phyloP scores from a whole-genome alignment of 2,888 invertebrate genomes.

The Stegophylla sp. region DNA sequence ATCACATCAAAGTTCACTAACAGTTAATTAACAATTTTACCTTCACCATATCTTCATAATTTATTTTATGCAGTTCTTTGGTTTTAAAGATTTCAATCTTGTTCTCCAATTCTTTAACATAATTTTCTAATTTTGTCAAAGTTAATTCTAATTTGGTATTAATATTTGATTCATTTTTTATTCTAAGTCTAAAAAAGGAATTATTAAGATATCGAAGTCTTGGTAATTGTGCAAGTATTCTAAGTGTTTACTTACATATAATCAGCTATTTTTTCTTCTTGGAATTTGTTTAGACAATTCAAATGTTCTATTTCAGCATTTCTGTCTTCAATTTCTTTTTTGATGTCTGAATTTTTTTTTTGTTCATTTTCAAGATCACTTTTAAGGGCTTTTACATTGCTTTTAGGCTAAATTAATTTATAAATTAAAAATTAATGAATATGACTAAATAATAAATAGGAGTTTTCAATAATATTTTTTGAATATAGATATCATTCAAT shows the following conservation, averaged over 20 bases:
- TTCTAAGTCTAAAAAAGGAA: slow-evolving; percentile 25
- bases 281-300: slow-evolving; percentile 22
- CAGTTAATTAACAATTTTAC: slow-evolving; percentile 22
- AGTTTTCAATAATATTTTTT: too few species aligned
- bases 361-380: slow-evolving; percentile 32
- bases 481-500: too few species aligned
- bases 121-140: slow-evolving; percentile 29
- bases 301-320: slow-evolving; percentile 47
- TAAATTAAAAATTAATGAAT: neutral
- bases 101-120: slow-evolving; percentile 38
- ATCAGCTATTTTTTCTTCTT: slow-evolving; percentile 46
- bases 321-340: slow-evolving; percentile 29
- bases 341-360: neutral
- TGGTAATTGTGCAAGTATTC: neutral
- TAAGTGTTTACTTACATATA: slow-evolving; percentile 13
- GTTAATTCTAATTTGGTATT: slow-evolving; percentile 43
- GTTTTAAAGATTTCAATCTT: slow-evolving; percentile 27
- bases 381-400: slow-evolving; percentile 1
- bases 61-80: slow-evolving; percentile 16
- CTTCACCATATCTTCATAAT: slow-evolving; percentile 7
- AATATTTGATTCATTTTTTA: slow-evolving; percentile 23
- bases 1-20: neutral
- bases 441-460: neutral
- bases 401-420: slow-evolving; percentile 24
- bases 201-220: neutral